These are phyloP conservation scores for Autographa gamma DNA, from an alignment of 2,888 invertebrate species.

Conservation along the genomic window DNA sequence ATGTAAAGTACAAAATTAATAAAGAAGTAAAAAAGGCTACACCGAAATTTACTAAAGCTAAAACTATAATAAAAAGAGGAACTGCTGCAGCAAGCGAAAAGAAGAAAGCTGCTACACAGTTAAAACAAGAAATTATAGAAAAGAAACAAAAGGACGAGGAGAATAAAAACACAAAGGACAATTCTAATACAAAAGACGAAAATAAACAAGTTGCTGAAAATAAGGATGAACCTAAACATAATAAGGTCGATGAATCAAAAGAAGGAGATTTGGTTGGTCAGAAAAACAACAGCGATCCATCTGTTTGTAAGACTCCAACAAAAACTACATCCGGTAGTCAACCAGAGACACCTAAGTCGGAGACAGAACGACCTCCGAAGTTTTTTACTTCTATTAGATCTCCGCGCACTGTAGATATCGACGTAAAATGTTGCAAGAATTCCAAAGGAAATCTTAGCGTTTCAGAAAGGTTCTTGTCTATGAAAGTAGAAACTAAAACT, in stretches of 20 bases:
- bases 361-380: conserved; percentile 83
- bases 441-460: conserved; percentile 84
- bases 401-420: conserved; percentile 83
- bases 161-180: conserved; percentile 42
- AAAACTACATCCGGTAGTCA: conserved; percentile 57
- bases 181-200: conserved; percentile 36
- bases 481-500: conserved; percentile 79
- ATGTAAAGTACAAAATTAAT: conserved; percentile 83
- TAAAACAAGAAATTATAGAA: conserved; percentile 55
- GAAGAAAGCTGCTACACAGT: conserved; percentile 62
- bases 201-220: conserved; percentile 24
- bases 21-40: conserved; percentile 74
- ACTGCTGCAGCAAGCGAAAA: conserved; percentile 64
- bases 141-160: conserved; percentile 51
- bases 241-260: conserved; percentile 44
- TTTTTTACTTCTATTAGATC: conserved; percentile 84
- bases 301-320: conserved; percentile 39
- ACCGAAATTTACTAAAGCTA: conserved; percentile 73
- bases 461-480: conserved; percentile 82
- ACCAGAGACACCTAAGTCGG: conserved; percentile 75
- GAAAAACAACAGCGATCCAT: conserved; percentile 45
- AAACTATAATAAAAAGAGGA: conserved; percentile 73
- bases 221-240: conserved; percentile 32
- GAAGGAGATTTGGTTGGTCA: conserved; percentile 53
- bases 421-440: conserved; percentile 84